Conservation (phyloP, 2,888 invertebrate species). For the Pheosia gnoma region DNA sequence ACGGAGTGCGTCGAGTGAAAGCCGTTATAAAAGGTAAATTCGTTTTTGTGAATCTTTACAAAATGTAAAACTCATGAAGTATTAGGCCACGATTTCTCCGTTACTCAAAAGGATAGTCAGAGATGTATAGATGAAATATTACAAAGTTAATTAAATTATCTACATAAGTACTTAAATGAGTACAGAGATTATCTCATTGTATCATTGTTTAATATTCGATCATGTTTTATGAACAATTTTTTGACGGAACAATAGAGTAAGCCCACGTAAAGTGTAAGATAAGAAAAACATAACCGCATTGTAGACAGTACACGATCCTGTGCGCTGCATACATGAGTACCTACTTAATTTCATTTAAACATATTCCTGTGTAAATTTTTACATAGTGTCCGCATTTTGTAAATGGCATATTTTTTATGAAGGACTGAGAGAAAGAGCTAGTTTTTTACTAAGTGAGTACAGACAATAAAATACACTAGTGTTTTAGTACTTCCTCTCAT, state of each 20-base stretch:
- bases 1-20: slow-evolving; percentile 73
- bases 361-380: neutral
- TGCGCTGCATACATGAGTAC: slow-evolving; percentile 10
- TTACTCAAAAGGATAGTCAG: neutral
- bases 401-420: neutral
- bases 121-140: too few species aligned
- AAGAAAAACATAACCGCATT: slow-evolving; percentile 24
- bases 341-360: slow-evolving; percentile 22
- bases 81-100: slow-evolving; percentile 5
- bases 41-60: slow-evolving; percentile 8
- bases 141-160: too few species aligned
- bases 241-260: slow-evolving; percentile 19
- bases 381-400: neutral
- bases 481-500: too few species aligned
- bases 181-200: too few species aligned
- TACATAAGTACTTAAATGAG: too few species aligned
- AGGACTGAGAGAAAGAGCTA: too few species aligned
- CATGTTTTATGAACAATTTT: slow-evolving; percentile 12
- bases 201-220: neutral
- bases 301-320: slow-evolving; percentile 13
- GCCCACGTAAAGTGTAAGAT: slow-evolving; percentile 10
- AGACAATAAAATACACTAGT: too few species aligned
- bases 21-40: slow-evolving; percentile 75
- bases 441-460: too few species aligned
- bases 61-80: neutral